Conservation (phyloP, 1,140 invertebrate species). For the Dendrolimus kikuchii region DNA sequence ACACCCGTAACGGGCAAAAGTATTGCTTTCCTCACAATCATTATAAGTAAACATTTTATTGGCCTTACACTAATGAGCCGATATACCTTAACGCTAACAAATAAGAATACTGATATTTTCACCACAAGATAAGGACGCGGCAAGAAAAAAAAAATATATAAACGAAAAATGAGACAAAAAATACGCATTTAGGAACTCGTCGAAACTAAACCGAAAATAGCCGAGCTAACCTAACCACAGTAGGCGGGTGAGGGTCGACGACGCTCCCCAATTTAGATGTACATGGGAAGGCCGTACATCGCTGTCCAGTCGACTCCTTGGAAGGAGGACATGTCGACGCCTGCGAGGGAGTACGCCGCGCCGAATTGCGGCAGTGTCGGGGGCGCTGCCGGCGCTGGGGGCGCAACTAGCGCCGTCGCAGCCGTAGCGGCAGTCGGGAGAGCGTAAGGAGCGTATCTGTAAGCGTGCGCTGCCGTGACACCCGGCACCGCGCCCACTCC, state of each 20-base stretch:
- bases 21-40: conserved; percentile 23
- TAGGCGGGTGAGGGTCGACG: conserved; percentile 24
- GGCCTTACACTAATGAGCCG: conserved; percentile 35
- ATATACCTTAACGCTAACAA: conserved; percentile 15
- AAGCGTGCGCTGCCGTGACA: conserved; percentile 70
- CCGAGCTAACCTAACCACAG: conserved; percentile 18
- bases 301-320: conserved; percentile 91
- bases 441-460: conserved; percentile 79
- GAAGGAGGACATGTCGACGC: conserved; percentile 92
- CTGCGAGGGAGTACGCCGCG: conserved; percentile 87
- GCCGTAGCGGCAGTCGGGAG: conserved; percentile 69
- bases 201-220: conserved; percentile 31
- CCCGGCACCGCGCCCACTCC: conserved; percentile 60
- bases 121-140: conserved; percentile 21
- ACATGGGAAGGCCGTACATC: conserved; percentile 93
- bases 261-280: conserved; percentile 76
- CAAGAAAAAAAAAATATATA: conserved; percentile 32
- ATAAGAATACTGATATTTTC: conserved; percentile 37
- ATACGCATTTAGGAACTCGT: conserved; percentile 50
- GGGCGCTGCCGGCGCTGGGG: conserved; percentile 72
- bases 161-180: conserved; percentile 21
- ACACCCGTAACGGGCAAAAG: conserved; percentile 29
- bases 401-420: conserved; percentile 62
- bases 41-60: conserved; percentile 20
- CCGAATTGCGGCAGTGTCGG: conserved; percentile 77